These are phyloP conservation scores for Xanthorhoe designata DNA, from an alignment of 2,888 invertebrate genomes.

Conservation along the genomic window DNA sequence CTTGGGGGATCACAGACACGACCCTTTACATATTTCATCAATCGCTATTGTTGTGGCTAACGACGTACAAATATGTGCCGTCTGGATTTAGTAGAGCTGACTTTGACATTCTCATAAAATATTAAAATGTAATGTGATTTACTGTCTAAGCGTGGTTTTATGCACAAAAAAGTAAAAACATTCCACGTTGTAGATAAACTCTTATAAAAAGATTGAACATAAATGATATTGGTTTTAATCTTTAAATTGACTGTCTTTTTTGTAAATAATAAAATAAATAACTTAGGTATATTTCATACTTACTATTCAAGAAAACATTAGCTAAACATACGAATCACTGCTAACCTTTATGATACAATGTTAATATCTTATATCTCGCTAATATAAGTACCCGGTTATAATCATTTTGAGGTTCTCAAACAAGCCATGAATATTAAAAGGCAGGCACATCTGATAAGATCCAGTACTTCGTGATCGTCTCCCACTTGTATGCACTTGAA, in stretches of 20 bases:
- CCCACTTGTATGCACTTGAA: constrained; percentile 24
- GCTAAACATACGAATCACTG: too few relatives aligned
- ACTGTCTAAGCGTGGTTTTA: not conserved
- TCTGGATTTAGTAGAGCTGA: constrained; percentile 62
- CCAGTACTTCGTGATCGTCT: constrained; percentile 58
- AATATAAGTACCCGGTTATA: constrained; percentile 31
- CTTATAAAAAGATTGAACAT: not conserved
- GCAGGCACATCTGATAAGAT: constrained; percentile 62
- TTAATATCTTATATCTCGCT: constrained; percentile 20
- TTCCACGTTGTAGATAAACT: not conserved
- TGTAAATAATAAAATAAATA: too few relatives aligned
- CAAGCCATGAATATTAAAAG: constrained; percentile 75
- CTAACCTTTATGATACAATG: too few relatives aligned
- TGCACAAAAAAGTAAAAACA: not conserved
- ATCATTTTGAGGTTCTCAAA: constrained; percentile 55
- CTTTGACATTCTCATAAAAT: constrained; percentile 55
- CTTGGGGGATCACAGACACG: constrained; percentile 56
- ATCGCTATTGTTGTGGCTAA: constrained; percentile 74
- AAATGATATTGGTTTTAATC: not conserved
- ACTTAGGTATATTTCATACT: too few relatives aligned
- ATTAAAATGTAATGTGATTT: constrained; percentile 44
- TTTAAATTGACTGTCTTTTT: too few relatives aligned
- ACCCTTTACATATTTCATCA: constrained; percentile 79
- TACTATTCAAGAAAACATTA: too few relatives aligned
- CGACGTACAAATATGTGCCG: constrained; percentile 73